phyloP scores from a whole-genome alignment of 2,888 invertebrate species.

The Cotesia congregata region DNA sequence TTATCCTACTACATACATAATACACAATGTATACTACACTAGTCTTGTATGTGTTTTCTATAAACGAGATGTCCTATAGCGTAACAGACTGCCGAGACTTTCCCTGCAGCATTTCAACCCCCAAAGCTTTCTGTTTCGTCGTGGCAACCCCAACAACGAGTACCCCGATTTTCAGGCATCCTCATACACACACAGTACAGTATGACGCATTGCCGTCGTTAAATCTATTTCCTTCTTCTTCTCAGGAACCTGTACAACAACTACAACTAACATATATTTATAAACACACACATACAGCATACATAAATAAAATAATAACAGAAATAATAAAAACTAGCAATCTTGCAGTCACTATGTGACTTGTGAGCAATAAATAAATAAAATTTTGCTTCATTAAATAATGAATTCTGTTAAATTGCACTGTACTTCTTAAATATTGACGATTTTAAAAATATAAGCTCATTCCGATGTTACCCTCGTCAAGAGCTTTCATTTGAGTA shows the following conservation, averaged over 20 bases:
- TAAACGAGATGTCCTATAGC: conserved; percentile 10
- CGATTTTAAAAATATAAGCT: no score
- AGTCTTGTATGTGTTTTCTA: neutral
- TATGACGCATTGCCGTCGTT: conserved; percentile 19
- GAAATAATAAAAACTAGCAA: no score
- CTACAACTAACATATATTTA: no score
- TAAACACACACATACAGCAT: no score
- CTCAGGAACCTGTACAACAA: conserved; percentile 27
- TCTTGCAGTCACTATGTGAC: no score
- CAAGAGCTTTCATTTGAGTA: no score
- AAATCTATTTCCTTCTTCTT: conserved; percentile 20
- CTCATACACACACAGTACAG: conserved; percentile 19
- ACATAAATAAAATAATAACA: no score
- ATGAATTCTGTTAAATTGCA: no score
- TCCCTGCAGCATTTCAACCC: conserved; percentile 31
- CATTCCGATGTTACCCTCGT: no score
- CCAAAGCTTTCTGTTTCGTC: conserved; percentile 14
- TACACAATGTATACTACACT: neutral
- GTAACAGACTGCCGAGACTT: conserved; percentile 39
- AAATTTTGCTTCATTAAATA: no score
- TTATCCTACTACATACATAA: neutral
- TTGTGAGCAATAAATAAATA: no score
- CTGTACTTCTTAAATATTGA: no score
- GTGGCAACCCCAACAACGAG: conserved; percentile 9
- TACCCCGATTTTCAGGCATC: conserved; percentile 18